phyloP scores from a whole-genome alignment of 2,888 invertebrate species.

The Leucophora obtusa region DNA sequence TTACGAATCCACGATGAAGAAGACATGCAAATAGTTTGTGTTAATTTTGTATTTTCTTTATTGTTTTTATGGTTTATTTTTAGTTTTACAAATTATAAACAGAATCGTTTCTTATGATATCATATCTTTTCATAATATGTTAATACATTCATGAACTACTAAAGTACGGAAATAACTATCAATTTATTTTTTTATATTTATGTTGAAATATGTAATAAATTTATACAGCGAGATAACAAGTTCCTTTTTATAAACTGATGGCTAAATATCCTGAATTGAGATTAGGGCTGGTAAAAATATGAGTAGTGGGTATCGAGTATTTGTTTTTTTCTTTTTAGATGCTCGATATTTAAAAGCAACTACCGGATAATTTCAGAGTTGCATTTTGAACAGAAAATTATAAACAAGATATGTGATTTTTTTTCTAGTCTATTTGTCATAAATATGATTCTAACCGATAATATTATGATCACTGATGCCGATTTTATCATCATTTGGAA shows the following conservation, averaged over 20 bases:
- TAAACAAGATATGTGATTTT: no score
- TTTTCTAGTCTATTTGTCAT: no score
- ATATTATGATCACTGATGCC: no score
- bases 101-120: background rate
- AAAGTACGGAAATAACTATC: background rate
- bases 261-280: slow-evolving; percentile 51
- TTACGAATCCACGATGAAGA: slow-evolving; percentile 70
- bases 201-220: background rate
- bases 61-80: slow-evolving; percentile 4
- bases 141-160: background rate
- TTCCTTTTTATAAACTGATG: slow-evolving; percentile 45
- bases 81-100: slow-evolving; percentile 16
- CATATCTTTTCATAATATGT: background rate
- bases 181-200: background rate
- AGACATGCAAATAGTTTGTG: slow-evolving; percentile 71
- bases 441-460: no score
- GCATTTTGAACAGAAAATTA: no score
- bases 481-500: no score
- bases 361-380: no score
- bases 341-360: no score
- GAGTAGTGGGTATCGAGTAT: no score
- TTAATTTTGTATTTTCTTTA: slow-evolving; percentile 42
- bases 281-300: no score
- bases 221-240: slow-evolving; percentile 39
- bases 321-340: no score